Conservation (phyloP, 2,113 vertebrate species). For the Progne subis region DNA sequence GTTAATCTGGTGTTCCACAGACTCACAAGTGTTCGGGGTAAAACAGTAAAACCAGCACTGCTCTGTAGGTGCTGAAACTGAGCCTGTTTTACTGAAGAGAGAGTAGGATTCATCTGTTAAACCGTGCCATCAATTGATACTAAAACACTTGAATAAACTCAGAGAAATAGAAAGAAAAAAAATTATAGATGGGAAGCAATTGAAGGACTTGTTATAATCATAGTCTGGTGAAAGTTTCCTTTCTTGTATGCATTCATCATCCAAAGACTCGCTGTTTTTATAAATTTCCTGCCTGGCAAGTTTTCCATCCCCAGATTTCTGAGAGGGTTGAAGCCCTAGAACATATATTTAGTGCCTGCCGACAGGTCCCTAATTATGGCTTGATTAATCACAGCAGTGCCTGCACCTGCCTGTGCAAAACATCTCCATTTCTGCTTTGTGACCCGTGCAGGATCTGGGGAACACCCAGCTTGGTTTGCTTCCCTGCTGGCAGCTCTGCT, state of each 20-base stretch:
- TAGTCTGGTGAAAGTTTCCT: constrained; percentile 12
- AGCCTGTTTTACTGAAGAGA: neutral
- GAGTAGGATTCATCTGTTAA: neutral
- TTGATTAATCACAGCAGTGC: constrained; percentile 71
- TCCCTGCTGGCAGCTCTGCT: neutral
- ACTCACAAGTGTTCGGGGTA: neutral
- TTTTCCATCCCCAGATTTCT: constrained; percentile 47
- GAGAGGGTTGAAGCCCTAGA: constrained; percentile 54
- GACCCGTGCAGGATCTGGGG: constrained; percentile 19
- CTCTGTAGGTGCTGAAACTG: neutral
- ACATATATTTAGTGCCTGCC: constrained; percentile 63
- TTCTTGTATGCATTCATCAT: constrained; percentile 23
- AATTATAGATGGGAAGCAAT: neutral
- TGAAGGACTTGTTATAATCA: neutral
- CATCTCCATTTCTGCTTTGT: constrained; percentile 58
- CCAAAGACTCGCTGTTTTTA: neutral
- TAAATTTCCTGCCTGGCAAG: constrained; percentile 54
- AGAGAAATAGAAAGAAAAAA: neutral
- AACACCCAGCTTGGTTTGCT: neutral
- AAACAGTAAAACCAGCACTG: neutral
- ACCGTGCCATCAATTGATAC: neutral
- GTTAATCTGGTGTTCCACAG: neutral
- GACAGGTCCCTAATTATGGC: constrained; percentile 67
- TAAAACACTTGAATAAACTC: neutral
- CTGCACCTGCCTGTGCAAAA: constrained; percentile 69